These are phyloP conservation scores for Kuschelorhynchus macadamiae DNA, from an alignment of 2,888 invertebrate genomes.

Conservation along the genomic window DNA sequence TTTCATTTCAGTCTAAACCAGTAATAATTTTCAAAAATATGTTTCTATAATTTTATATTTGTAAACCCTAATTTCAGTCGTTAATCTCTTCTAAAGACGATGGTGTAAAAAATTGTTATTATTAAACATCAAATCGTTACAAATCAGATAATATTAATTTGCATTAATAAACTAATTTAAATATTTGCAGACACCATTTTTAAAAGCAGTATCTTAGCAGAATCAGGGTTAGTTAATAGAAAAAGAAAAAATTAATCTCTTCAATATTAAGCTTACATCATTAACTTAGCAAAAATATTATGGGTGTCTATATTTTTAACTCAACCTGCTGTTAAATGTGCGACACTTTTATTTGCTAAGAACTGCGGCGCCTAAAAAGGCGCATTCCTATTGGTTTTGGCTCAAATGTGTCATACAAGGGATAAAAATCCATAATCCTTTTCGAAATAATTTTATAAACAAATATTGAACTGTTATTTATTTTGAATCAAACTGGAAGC, in stretches of 20 bases:
- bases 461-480: constrained; percentile 40
- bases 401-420: constrained; percentile 19
- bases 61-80: too few species aligned
- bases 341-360: constrained; percentile 36
- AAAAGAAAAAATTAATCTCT: constrained; percentile 10
- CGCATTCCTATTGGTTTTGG: constrained; percentile 31
- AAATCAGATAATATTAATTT: constrained; percentile 22
- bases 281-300: constrained; percentile 31
- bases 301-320: constrained; percentile 34
- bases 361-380: constrained; percentile 36
- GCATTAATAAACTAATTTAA: constrained; percentile 23
- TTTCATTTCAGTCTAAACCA: too few species aligned
- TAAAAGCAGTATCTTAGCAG: not conserved
- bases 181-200: constrained; percentile 16
- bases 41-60: too few species aligned
- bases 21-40: too few species aligned
- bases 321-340: constrained; percentile 33
- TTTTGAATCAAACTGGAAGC: constrained; percentile 40
- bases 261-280: constrained; percentile 1
- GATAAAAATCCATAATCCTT: constrained; percentile 31
- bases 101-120: too few species aligned
- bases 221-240: not conserved
- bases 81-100: too few species aligned
- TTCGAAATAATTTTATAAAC: constrained; percentile 43
- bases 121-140: not conserved